Percentiles rank a stretch among this genome's conserved stretches.
These are phyloP conservation scores for Lethrus apterus DNA, from an alignment of 1,140 invertebrate genomes.

Conservation along the genomic window DNA sequence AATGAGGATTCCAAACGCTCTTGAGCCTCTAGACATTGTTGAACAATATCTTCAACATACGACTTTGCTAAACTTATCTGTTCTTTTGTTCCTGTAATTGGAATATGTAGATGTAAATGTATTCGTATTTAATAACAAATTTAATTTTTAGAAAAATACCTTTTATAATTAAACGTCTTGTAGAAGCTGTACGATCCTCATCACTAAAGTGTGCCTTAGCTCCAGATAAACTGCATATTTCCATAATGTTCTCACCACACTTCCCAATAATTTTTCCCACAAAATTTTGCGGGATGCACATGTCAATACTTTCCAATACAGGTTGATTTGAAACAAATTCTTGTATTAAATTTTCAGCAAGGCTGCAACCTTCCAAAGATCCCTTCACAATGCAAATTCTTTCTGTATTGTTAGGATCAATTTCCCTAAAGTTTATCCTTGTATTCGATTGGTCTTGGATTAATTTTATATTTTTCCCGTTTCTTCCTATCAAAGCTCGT, in stretches of 20 bases:
- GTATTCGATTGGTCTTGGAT: slow-evolving; percentile 64
- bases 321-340: slow-evolving; percentile 63
- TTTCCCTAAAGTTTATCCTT: slow-evolving; percentile 55
- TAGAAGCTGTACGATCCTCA: slow-evolving; percentile 24
- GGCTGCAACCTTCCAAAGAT: slow-evolving; percentile 49
- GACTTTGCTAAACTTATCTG: slow-evolving; percentile 49
- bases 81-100: slow-evolving; percentile 40
- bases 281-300: slow-evolving; percentile 55
- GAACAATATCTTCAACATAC: slow-evolving; percentile 53
- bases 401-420: slow-evolving; percentile 43
- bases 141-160: slow-evolving; percentile 34
- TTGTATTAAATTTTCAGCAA: slow-evolving; percentile 64
- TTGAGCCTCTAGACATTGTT: slow-evolving; percentile 45
- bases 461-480: slow-evolving; percentile 58
- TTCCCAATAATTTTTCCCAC: slow-evolving; percentile 63
- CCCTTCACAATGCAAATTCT: slow-evolving; percentile 62
- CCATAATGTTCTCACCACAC: slow-evolving; percentile 59
- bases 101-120: neutral
- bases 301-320: slow-evolving; percentile 52
- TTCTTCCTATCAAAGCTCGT: slow-evolving; percentile 52
- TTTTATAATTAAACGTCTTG: slow-evolving; percentile 38
- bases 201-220: slow-evolving; percentile 52
- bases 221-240: slow-evolving; percentile 57
- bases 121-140: neutral
- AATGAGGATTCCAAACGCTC: slow-evolving; percentile 44